phyloP scores from a whole-genome alignment of 2,888 invertebrate species.

The Pseudoips prasinana region DNA sequence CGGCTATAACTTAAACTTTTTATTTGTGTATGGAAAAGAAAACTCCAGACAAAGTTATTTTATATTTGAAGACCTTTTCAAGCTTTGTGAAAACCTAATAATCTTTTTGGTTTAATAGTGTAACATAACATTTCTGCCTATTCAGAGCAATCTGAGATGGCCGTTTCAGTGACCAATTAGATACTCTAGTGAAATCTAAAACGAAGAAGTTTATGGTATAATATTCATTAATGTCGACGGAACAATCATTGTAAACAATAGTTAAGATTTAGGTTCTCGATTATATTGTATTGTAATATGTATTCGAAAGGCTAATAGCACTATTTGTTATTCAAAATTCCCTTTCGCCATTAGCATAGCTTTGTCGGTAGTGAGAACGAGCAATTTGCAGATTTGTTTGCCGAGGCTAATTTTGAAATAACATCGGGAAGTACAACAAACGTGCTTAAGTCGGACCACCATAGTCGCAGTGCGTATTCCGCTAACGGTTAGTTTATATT shows the following conservation, averaged over 20 bases:
- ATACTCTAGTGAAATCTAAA: no score
- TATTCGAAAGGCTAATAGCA: neutral
- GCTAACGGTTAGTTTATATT: conserved; percentile 21
- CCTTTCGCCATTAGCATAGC: conserved; percentile 37
- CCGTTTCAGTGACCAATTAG: no score
- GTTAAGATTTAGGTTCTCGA: conserved; percentile 16
- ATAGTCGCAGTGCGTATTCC: conserved; percentile 45
- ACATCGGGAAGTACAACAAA: conserved; percentile 75
- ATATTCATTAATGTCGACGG: conserved; percentile 4
- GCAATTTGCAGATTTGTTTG: conserved; percentile 68
- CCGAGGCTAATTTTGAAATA: conserved; percentile 77
- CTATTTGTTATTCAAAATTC: neutral
- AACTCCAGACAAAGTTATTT: no score
- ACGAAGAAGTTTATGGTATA: no score
- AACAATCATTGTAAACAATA: neutral
- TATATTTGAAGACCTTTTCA: no score
- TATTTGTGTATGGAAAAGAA: no score
- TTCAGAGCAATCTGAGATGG: no score
- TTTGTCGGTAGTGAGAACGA: conserved; percentile 51
- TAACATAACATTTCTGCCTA: no score
- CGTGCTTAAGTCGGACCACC: conserved; percentile 74
- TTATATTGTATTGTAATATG: conserved; percentile 2
- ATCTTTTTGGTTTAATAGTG: no score
- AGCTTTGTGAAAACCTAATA: no score
- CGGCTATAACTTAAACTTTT: no score